Conservation (phyloP, 2,888 invertebrate genomes). For the Eubasilissa splendida region DNA sequence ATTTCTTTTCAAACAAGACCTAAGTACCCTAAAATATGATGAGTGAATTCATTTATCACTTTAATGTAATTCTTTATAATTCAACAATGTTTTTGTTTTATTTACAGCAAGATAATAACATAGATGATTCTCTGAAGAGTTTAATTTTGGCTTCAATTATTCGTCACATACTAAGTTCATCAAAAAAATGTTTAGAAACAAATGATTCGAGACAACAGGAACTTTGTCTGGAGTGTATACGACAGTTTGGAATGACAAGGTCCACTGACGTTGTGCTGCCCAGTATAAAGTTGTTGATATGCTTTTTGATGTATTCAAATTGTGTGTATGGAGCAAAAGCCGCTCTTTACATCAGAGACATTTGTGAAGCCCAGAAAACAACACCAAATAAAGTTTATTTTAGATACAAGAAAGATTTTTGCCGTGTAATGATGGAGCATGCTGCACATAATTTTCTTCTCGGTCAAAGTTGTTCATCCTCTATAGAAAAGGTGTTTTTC, state of each 20-base stretch:
- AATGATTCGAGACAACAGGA: slow-evolving; percentile 73
- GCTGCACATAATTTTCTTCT: slow-evolving; percentile 75
- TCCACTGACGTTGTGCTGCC: slow-evolving; percentile 67
- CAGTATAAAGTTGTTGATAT: slow-evolving; percentile 71
- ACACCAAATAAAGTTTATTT: slow-evolving; percentile 75
- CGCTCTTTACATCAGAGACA: slow-evolving; percentile 71
- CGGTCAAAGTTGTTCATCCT: slow-evolving; percentile 73
- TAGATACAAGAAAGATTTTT: slow-evolving; percentile 76
- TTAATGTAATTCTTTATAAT: slow-evolving; percentile 9
- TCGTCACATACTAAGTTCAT: slow-evolving; percentile 67
- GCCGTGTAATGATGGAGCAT: slow-evolving; percentile 72
- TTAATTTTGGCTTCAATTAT: slow-evolving; percentile 66
- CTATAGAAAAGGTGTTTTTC: slow-evolving; percentile 69
- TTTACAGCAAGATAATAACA: slow-evolving; percentile 60
- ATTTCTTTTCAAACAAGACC: too few relatives aligned
- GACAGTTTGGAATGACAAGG: slow-evolving; percentile 68
- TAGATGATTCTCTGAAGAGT: slow-evolving; percentile 64
- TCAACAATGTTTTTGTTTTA: slow-evolving; percentile 28
- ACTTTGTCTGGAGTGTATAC: slow-evolving; percentile 71
- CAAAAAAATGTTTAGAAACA: slow-evolving; percentile 69
- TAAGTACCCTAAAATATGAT: too few relatives aligned
- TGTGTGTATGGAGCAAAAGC: slow-evolving; percentile 74
- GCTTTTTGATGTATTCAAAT: slow-evolving; percentile 77
- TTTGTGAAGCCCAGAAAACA: slow-evolving; percentile 72
- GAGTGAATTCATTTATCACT: neutral